Evolutionary conservation across 2,888 invertebrate genomes (phyloP).

Genomic region (Drosophila paucipuncta): DNA sequence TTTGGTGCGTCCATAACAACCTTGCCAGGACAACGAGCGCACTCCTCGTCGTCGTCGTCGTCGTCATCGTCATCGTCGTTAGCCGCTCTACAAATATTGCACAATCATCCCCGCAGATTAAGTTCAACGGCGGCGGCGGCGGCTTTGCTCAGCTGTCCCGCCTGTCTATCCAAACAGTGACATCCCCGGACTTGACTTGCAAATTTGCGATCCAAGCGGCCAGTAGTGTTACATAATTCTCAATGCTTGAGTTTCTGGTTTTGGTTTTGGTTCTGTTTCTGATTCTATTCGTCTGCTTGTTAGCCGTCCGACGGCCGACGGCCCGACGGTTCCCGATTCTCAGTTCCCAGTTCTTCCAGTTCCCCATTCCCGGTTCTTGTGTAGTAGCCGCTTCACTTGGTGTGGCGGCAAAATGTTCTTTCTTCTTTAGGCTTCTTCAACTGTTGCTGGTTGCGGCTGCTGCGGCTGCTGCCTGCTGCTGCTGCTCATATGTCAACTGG

Average conservation of each 20-base stretch:
- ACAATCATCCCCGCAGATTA: conserved; percentile 74
- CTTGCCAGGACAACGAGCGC: conserved; percentile 74
- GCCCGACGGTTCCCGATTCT: conserved; percentile 36
- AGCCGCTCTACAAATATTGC: conserved; percentile 68
- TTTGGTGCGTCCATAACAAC: conserved; percentile 70
- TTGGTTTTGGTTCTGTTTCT: conserved; percentile 13
- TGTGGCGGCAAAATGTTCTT: conserved; percentile 77
- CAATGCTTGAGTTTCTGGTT: conserved; percentile 41
- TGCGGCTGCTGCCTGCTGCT: conserved; percentile 25
- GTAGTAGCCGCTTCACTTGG: conserved; percentile 72
- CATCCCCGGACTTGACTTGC: conserved; percentile 77
- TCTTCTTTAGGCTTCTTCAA: conserved; percentile 57
- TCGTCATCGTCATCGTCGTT: conserved; percentile 6
- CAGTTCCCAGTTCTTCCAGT: conserved; percentile 32
- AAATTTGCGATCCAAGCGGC: conserved; percentile 66
- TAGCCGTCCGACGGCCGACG: conserved; percentile 42
- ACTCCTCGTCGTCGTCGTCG: conserved; percentile 14
- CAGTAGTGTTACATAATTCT: conserved; percentile 76
- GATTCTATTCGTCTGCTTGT: conserved; percentile 58
- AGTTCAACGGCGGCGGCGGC: conserved; percentile 69
- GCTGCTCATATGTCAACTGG: conserved; percentile 82
- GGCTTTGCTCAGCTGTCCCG: conserved; percentile 75
- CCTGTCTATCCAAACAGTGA: conserved; percentile 73
- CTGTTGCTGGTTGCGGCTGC: conserved; percentile 34
- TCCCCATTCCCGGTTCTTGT: conserved; percentile 47